Percentiles rank a stretch among this genome's conserved stretches.
Evolutionary conservation across 2,113 vertebrate genomes (phyloP).

Genomic region (Papio anubis): DNA sequence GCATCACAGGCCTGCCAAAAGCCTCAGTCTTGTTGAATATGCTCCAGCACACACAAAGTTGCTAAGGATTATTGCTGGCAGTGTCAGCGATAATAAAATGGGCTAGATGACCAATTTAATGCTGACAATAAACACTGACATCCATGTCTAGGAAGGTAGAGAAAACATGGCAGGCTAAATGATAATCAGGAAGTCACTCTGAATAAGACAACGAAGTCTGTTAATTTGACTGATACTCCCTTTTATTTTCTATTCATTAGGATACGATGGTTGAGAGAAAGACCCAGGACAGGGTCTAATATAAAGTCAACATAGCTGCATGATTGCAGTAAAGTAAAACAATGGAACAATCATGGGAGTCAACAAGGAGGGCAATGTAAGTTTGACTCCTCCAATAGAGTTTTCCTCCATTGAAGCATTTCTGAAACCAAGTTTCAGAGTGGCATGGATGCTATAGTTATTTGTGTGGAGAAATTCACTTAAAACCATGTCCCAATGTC

Average conservation of each 20-base stretch:
- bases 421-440: neutral
- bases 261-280: neutral
- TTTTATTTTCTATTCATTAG: neutral
- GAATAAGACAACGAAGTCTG: neutral
- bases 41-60: neutral
- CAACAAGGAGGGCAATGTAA: neutral
- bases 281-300: neutral
- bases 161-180: neutral
- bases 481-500: neutral
- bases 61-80: neutral
- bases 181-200: neutral
- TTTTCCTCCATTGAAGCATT: neutral
- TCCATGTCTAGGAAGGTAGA: neutral
- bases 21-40: neutral
- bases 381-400: neutral
- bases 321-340: neutral
- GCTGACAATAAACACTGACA: neutral
- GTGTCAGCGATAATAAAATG: constrained; percentile 3
- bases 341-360: neutral
- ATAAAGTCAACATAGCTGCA: neutral
- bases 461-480: neutral
- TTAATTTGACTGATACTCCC: neutral
- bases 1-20: neutral
- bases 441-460: neutral
- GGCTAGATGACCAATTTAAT: neutral